Conservation (phyloP, 92 coral and sea anemone genomes). For the Montipora capitata region DNA sequence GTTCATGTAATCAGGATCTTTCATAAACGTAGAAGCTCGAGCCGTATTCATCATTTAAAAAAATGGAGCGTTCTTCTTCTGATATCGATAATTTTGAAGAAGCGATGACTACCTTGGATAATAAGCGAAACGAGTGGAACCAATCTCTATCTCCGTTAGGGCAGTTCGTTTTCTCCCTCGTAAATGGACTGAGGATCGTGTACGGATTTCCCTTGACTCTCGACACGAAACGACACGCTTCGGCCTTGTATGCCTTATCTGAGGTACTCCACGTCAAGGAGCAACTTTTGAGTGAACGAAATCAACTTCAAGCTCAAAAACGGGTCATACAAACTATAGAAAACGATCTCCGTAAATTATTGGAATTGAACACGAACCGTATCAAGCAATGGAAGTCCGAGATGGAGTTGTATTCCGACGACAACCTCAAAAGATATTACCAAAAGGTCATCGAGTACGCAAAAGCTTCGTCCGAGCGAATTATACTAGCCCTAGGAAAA, state of each 20-base stretch:
- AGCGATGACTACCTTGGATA: background rate
- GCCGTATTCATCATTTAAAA: background rate
- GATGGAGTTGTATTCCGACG: no score
- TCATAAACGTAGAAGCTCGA: background rate
- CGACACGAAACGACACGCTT: background rate
- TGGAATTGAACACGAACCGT: background rate
- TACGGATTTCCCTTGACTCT: background rate
- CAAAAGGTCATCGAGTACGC: background rate
- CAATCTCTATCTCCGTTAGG: background rate
- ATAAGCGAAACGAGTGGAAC: constrained; percentile 2
- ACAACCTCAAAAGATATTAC: background rate
- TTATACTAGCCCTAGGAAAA: background rate
- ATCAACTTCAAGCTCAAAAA: background rate
- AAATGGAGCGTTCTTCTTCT: background rate
- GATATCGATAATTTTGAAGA: background rate
- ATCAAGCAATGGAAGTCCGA: background rate
- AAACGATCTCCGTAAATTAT: background rate
- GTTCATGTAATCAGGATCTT: background rate
- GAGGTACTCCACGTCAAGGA: background rate
- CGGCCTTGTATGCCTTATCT: background rate
- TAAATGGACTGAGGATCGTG: background rate
- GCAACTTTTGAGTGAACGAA: background rate
- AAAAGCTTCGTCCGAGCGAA: background rate
- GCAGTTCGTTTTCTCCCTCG: background rate
- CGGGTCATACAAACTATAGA: background rate